Evolutionary conservation across 2,113 vertebrate species (phyloP).

Genomic region (Procavia capensis): DNA sequence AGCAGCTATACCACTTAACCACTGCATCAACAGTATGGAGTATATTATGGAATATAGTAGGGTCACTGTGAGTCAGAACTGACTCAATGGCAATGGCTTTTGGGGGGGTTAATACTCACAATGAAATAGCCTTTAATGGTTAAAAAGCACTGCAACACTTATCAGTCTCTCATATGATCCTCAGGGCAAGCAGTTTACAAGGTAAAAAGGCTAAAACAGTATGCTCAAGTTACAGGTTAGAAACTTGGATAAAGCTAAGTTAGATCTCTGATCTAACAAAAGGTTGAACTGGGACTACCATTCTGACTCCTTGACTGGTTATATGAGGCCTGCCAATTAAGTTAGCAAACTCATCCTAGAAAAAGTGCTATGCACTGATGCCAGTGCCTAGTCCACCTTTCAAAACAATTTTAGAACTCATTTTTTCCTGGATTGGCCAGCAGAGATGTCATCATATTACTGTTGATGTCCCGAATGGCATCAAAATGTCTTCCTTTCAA

Average conservation of each 20-base stretch:
- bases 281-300: neutral
- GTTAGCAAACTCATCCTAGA: too few species aligned
- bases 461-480: too few species aligned
- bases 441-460: too few species aligned
- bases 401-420: too few species aligned
- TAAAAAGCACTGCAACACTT: constrained; percentile 12
- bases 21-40: too few species aligned
- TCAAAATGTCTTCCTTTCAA: too few species aligned
- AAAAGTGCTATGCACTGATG: too few species aligned
- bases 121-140: neutral
- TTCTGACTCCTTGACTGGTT: neutral
- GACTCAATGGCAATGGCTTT: too few species aligned
- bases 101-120: neutral
- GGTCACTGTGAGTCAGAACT: neutral
- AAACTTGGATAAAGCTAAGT: neutral
- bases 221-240: neutral
- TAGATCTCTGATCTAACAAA: neutral
- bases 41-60: neutral
- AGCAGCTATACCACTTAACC: too few species aligned
- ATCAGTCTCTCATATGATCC: neutral
- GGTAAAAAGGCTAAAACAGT: neutral
- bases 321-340: too few species aligned
- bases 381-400: too few species aligned
- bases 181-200: neutral
- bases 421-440: too few species aligned